Evolutionary conservation across 1,140 invertebrate genomes (phyloP).

Genomic region (Araneus ventricosus): DNA sequence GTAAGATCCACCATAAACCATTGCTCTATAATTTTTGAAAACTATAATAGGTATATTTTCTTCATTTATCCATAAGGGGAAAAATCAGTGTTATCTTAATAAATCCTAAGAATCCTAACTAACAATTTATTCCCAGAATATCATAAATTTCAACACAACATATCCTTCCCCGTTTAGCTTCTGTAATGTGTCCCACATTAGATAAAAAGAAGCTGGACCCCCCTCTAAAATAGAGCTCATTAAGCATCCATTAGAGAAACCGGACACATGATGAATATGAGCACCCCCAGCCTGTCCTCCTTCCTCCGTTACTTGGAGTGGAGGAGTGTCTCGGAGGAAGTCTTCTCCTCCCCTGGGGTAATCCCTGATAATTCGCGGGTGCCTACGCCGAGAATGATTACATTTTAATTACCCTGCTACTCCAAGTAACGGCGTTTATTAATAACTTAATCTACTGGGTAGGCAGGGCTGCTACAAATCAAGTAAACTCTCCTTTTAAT

Average conservation of each 20-base stretch:
- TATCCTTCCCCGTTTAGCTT: background rate
- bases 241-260: slow-evolving; percentile 32
- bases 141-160: background rate
- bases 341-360: background rate
- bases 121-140: background rate
- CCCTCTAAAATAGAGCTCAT: slow-evolving; percentile 17
- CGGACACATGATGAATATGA: slow-evolving; percentile 25
- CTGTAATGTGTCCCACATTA: background rate
- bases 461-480: background rate
- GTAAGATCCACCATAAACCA: too few relatives aligned
- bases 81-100: too few relatives aligned
- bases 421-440: slow-evolving; percentile 54
- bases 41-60: too few relatives aligned
- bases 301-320: background rate
- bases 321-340: background rate
- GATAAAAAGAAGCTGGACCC: background rate
- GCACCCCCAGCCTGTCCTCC: background rate
- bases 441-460: slow-evolving; percentile 43
- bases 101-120: background rate
- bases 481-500: background rate
- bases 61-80: too few relatives aligned
- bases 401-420: slow-evolving; percentile 60
- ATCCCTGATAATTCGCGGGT: slow-evolving; percentile 40
- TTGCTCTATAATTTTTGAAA: too few relatives aligned
- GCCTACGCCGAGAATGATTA: slow-evolving; percentile 46